Evolutionary conservation across 2,113 vertebrate genomes (phyloP).

Genomic region (Periophthalmodon schlosseri): DNA sequence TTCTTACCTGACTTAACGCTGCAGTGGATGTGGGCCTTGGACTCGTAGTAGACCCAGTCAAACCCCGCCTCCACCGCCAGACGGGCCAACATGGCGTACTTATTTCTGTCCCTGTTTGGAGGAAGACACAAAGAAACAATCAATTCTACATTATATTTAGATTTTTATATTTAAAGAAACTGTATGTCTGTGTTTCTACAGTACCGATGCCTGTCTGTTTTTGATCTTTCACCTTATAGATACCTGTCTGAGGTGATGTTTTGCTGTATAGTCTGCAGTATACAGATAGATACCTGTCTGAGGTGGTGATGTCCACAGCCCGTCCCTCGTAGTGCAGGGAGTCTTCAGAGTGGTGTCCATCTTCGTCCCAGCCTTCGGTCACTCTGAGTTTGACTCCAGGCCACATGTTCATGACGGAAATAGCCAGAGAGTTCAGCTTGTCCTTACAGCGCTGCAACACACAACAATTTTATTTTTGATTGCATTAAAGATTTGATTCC

Average conservation of each 20-base stretch:
- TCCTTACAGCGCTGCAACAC: slow-evolving; percentile 92
- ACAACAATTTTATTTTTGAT: neutral
- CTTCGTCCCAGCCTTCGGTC: slow-evolving; percentile 93
- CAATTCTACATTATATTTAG: no score
- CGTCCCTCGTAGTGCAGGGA: slow-evolving; percentile 91
- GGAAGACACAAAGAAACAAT: neutral
- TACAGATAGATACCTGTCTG: slow-evolving; percentile 71
- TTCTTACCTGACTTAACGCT: slow-evolving; percentile 94
- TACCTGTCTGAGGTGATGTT: slow-evolving; percentile 86
- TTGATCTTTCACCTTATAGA: neutral
- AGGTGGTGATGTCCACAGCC: slow-evolving; percentile 92
- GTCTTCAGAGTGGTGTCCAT: slow-evolving; percentile 89
- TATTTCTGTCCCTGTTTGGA: slow-evolving; percentile 83
- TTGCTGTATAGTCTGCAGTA: neutral
- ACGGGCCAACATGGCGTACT: slow-evolving; percentile 90
- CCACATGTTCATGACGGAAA: slow-evolving; percentile 96
- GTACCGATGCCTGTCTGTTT: no score
- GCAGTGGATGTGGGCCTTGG: slow-evolving; percentile 92
- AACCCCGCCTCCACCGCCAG: slow-evolving; percentile 92
- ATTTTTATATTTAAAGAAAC: no score
- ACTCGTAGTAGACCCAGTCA: slow-evolving; percentile 94
- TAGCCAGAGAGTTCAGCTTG: slow-evolving; percentile 94
- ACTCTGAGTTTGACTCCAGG: slow-evolving; percentile 89
- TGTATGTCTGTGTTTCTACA: no score
- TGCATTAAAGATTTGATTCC: accelerated